Conservation (phyloP, 2,797 vertebrate species). For the Erpetoichthys calabaricus region DNA sequence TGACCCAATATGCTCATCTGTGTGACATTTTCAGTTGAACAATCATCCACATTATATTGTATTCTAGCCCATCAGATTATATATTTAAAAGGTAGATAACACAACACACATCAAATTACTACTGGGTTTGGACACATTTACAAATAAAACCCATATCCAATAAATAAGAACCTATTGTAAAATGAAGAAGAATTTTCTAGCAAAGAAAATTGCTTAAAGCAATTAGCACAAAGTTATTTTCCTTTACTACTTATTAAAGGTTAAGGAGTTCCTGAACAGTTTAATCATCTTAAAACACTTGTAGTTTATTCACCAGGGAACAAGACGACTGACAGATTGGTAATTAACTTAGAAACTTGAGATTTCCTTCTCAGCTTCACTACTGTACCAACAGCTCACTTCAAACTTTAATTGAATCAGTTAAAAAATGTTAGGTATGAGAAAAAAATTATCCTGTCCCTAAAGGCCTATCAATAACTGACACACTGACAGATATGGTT, state of each 20-base stretch:
- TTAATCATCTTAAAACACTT: constrained; percentile 10
- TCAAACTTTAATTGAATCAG: constrained; percentile 4
- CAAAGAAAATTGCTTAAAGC: constrained; percentile 12
- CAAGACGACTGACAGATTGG: constrained; percentile 3
- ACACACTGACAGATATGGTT: background rate
- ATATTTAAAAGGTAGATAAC: too few species aligned
- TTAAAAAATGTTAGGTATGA: constrained; percentile 1
- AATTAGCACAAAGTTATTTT: constrained; percentile 16
- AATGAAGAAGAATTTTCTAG: constrained; percentile 15
- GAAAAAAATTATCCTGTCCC: background rate
- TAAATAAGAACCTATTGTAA: constrained; percentile 11
- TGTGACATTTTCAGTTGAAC: too few species aligned
- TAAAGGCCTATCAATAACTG: background rate
- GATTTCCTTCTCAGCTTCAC: background rate
- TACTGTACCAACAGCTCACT: background rate
- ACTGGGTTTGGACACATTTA: background rate
- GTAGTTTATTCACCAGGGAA: background rate
- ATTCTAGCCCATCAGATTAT: too few species aligned
- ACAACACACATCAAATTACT: too few species aligned
- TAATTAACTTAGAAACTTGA: constrained; percentile 10
- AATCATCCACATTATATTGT: too few species aligned
- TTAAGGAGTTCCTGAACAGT: constrained; percentile 11
- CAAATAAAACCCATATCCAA: constrained; percentile 5
- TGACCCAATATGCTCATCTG: too few species aligned
- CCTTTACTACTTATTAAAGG: constrained; percentile 13